Percentiles rank a stretch among this genome's conserved stretches.
phyloP scores from a whole-genome alignment of 1,140 invertebrate species.

The Penaeus vannamei region DNA sequence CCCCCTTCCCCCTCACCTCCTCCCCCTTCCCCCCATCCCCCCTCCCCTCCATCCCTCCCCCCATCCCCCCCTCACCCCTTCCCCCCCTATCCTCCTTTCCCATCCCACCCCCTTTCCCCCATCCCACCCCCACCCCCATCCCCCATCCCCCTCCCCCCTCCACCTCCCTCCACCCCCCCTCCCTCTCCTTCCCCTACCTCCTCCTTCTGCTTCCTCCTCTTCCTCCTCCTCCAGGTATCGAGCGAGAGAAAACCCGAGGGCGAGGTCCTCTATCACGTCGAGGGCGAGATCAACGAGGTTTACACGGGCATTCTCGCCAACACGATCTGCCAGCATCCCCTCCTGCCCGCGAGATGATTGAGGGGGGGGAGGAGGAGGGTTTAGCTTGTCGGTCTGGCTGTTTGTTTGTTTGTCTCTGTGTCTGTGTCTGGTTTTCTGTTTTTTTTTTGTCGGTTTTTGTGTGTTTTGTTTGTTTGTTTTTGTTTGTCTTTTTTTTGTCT shows the following conservation, averaged over 20 bases:
- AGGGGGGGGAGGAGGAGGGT: no score
- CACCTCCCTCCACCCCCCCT: no score
- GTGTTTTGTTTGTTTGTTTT: slow-evolving; percentile 3
- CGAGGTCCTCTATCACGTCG: slow-evolving; percentile 26
- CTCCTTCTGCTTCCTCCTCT: background rate
- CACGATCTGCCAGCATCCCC: slow-evolving; percentile 30
- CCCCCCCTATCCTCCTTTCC: no score
- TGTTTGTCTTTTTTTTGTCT: slow-evolving; percentile 7
- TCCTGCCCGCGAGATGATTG: slow-evolving; percentile 31
- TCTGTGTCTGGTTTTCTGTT: slow-evolving; percentile 20
- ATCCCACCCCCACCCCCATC: no score
- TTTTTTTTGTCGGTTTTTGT: slow-evolving; percentile 9
- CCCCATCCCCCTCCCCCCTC: no score
- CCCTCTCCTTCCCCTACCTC: no score
- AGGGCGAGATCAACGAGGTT: slow-evolving; percentile 44
- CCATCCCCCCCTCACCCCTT: no score
- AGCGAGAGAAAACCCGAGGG: background rate
- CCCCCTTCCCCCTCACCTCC: no score
- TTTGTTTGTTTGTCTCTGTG: background rate
- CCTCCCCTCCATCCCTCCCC: no score
- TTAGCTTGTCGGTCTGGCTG: background rate
- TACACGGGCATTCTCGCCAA: slow-evolving; percentile 49
- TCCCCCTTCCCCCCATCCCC: no score
- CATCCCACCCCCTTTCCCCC: no score
- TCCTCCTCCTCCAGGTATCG: slow-evolving; percentile 18